Evolutionary conservation across 2,888 invertebrate genomes (phyloP).

Genomic region (Dynastes tityus): DNA sequence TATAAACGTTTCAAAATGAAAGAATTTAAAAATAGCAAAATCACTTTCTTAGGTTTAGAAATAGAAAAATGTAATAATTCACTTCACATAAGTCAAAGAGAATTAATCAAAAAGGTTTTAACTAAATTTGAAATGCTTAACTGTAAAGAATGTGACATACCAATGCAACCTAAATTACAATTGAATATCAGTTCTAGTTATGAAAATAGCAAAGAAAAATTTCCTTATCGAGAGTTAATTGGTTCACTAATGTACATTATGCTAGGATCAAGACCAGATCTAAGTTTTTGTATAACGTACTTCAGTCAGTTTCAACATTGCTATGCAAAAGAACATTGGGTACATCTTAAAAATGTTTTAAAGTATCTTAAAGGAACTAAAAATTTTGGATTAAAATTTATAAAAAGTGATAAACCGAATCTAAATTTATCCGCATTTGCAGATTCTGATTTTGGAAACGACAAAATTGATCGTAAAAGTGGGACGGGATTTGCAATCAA

Average conservation of each 20-base stretch:
- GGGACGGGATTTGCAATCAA: too few species aligned
- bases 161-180: not conserved
- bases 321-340: not conserved
- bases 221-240: not conserved
- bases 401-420: not conserved
- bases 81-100: too few species aligned
- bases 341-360: not conserved
- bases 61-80: not conserved
- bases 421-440: not conserved
- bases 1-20: constrained; percentile 32
- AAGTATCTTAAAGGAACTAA: not conserved
- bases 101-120: not conserved
- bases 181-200: not conserved
- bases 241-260: not conserved
- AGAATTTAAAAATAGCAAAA: constrained; percentile 50
- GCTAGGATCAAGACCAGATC: not conserved
- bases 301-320: not conserved
- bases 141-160: not conserved
- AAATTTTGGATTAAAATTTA: not conserved
- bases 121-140: constrained; percentile 12
- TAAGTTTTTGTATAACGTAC: not conserved
- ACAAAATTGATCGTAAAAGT: too few species aligned
- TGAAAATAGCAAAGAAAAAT: not conserved
- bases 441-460: too few species aligned
- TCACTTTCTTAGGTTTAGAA: constrained; percentile 52